These are phyloP conservation scores for Oreochromis spilurus DNA, from an alignment of 2,113 vertebrate species.

Conservation along the genomic window DNA sequence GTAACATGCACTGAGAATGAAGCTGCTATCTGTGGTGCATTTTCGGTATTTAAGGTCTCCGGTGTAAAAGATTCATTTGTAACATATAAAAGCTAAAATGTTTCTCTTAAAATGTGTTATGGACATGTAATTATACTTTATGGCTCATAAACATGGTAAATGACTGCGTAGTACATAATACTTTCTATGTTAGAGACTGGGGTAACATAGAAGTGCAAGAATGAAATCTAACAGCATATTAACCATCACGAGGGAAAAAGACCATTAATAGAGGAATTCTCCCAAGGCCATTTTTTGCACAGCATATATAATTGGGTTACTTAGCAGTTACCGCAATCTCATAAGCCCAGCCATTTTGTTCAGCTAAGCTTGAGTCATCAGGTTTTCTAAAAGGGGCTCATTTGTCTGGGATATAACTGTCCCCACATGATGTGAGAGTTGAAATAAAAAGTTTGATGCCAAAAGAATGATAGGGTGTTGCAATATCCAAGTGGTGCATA, in stretches of 20 bases:
- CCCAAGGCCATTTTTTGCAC: constrained; percentile 2
- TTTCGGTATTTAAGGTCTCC: not conserved
- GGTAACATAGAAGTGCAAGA: constrained; percentile 2
- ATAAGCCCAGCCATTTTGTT: constrained; percentile 29
- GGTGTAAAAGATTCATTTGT: not conserved
- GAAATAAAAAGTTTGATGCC: not conserved
- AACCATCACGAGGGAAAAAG: constrained; percentile 15
- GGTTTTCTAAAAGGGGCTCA: constrained; percentile 23
- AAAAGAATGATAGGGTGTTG: not conserved
- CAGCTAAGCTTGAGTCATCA: constrained; percentile 47
- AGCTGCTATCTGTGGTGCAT: not conserved
- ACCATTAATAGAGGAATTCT: constrained; percentile 46
- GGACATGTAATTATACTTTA: not conserved
- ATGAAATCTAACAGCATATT: constrained; percentile 17
- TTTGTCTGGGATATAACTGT: constrained; percentile 4
- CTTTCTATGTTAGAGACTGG: not conserved
- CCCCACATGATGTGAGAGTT: not conserved
- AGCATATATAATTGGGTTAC: constrained; percentile 44
- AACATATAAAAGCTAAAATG: not conserved
- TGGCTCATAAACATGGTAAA: constrained; percentile 18
- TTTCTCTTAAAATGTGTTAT: not conserved
- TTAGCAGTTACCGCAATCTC: constrained; percentile 40
- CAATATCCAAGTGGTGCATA: not conserved
- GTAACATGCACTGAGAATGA: not conserved
- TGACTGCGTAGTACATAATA: not conserved